Percentiles rank a stretch among this genome's conserved stretches.
phyloP scores from a whole-genome alignment of 1,140 invertebrate genomes.

The Drosophila punjabiensis region DNA sequence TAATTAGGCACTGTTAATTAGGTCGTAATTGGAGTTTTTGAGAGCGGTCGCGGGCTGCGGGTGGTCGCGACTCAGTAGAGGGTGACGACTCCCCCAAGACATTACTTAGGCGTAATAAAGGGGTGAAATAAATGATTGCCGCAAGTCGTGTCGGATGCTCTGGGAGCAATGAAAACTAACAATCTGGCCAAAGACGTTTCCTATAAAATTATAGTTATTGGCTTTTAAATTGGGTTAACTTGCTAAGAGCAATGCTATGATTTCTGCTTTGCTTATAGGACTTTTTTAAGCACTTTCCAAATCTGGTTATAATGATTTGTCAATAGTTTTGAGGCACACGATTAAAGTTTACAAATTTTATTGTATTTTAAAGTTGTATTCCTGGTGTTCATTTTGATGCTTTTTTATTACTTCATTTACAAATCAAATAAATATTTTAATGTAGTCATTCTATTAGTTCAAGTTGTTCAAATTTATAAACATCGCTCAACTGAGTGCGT shows the following conservation, averaged over 20 bases:
- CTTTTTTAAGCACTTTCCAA: not conserved
- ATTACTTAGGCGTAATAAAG: slow-evolving; percentile 29
- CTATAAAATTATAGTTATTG: slow-evolving; percentile 1
- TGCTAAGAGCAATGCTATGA: not conserved
- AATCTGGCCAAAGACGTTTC: not conserved
- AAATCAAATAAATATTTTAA: too few species aligned
- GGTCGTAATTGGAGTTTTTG: slow-evolving; percentile 51
- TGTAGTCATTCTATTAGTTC: too few species aligned
- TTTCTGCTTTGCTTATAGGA: not conserved
- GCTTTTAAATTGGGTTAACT: slow-evolving; percentile 2
- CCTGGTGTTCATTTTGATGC: too few species aligned
- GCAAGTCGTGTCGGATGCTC: not conserved
- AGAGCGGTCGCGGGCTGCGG: slow-evolving; percentile 1
- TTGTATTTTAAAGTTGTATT: too few species aligned
- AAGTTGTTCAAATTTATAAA: too few species aligned
- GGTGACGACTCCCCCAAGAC: slow-evolving; percentile 30
- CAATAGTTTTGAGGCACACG: too few species aligned
- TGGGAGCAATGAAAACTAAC: slow-evolving; percentile 18
- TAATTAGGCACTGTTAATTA: slow-evolving; percentile 58
- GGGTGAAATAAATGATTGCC: slow-evolving; percentile 29
- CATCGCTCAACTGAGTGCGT: too few species aligned
- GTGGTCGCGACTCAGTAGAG: slow-evolving; percentile 7
- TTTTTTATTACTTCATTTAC: too few species aligned
- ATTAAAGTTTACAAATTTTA: too few species aligned
- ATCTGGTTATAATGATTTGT: not conserved